These are phyloP conservation scores for Zonotrichia leucophrys DNA, from an alignment of 2,113 vertebrate species.

Conservation along the genomic window DNA sequence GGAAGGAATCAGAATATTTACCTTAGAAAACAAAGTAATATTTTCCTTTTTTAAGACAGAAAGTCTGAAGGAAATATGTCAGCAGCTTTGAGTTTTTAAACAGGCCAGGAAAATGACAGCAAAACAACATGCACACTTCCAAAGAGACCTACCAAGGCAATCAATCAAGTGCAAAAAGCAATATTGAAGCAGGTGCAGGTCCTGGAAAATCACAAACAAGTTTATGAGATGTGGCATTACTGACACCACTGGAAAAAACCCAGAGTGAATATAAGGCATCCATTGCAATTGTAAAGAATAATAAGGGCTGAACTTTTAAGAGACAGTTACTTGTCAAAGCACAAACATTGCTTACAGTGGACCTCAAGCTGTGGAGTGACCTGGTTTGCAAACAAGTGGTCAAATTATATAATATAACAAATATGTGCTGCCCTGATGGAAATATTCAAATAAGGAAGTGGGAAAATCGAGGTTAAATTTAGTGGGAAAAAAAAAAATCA, in stretches of 20 bases:
- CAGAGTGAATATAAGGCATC: background rate
- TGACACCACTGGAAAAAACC: background rate
- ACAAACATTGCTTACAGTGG: background rate
- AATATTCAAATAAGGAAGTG: background rate
- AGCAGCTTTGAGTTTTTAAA: background rate
- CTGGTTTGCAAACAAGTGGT: background rate
- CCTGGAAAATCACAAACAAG: background rate
- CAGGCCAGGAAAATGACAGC: background rate
- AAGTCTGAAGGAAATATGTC: background rate
- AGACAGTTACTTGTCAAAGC: background rate
- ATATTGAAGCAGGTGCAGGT: background rate
- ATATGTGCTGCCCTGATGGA: background rate
- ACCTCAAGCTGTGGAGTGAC: background rate
- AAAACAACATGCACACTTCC: background rate
- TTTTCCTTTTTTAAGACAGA: background rate
- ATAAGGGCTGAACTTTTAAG: background rate
- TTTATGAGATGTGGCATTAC: background rate
- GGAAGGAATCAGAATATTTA: background rate
- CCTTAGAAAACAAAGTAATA: background rate
- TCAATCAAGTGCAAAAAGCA: background rate
- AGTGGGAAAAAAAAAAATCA: background rate
- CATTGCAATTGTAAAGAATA: background rate
- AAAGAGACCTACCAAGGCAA: background rate
- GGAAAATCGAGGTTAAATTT: background rate
- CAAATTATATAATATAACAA: background rate